phyloP scores from a whole-genome alignment of 1,140 invertebrate species.

The Dreissena rostriformis region DNA sequence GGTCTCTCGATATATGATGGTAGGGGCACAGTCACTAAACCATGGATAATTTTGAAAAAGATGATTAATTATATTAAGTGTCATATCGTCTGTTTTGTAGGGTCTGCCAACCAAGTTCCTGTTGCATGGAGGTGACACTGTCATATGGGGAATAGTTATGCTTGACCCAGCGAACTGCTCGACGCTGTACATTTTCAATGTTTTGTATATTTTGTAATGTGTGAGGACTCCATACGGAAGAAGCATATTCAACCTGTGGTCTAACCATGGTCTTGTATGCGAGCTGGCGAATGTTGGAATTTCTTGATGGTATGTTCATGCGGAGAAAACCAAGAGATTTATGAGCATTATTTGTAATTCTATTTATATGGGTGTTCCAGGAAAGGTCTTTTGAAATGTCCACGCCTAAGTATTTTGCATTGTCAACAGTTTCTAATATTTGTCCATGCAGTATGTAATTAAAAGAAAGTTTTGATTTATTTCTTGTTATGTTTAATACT shows the following conservation, averaged over 20 bases:
- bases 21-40: background rate
- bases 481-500: slow-evolving; percentile 32
- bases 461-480: slow-evolving; percentile 21
- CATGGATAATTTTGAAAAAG: slow-evolving; percentile 13
- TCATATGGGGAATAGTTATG: slow-evolving; percentile 15
- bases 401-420: background rate
- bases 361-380: slow-evolving; percentile 15
- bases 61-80: slow-evolving; percentile 16
- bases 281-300: background rate
- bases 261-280: slow-evolving; percentile 28
- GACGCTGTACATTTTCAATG: slow-evolving; percentile 34
- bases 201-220: slow-evolving; percentile 32
- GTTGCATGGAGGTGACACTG: slow-evolving; percentile 15
- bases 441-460: slow-evolving; percentile 27
- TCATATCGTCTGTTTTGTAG: slow-evolving; percentile 12
- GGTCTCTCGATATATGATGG: slow-evolving; percentile 26
- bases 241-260: slow-evolving; percentile 41
- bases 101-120: slow-evolving; percentile 10
- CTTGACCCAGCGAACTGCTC: slow-evolving; percentile 19
- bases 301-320: no score
- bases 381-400: slow-evolving; percentile 17
- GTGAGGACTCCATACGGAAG: slow-evolving; percentile 23
- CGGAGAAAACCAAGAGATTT: background rate
- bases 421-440: slow-evolving; percentile 19
- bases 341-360: background rate